Percentiles rank a stretch among this genome's conserved stretches.
phyloP scores from a whole-genome alignment of 1,140 invertebrate species.

The Eriocheir sinensis region DNA sequence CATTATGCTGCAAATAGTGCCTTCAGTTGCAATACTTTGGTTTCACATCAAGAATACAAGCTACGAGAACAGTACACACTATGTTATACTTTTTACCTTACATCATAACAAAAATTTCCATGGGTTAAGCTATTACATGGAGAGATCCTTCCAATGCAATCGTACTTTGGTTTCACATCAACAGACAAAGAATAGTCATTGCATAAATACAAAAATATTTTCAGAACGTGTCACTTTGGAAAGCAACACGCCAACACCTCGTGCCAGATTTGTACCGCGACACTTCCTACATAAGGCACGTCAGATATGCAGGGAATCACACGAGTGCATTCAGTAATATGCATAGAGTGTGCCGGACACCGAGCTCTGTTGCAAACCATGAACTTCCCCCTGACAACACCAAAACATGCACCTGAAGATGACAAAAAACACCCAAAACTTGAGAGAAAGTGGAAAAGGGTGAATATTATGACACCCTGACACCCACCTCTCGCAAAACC shows the following conservation, averaged over 20 bases:
- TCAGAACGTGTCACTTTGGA: not conserved
- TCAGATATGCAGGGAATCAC: not conserved
- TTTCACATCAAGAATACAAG: not conserved
- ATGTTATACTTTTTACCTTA: too few species aligned
- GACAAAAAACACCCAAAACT: too few species aligned
- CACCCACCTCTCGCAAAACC: too few species aligned
- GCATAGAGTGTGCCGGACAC: not conserved
- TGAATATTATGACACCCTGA: too few species aligned
- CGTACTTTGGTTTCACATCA: too few species aligned
- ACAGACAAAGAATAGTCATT: not conserved
- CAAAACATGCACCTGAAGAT: not conserved
- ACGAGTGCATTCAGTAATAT: not conserved
- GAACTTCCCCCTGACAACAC: not conserved
- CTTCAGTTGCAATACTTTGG: not conserved
- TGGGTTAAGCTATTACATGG: too few species aligned
- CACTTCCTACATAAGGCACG: not conserved
- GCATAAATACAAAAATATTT: not conserved
- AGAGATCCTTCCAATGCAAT: too few species aligned
- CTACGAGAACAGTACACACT: too few species aligned
- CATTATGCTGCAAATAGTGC: not conserved
- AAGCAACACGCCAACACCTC: not conserved
- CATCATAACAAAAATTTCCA: too few species aligned
- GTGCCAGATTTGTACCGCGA: not conserved
- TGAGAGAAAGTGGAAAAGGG: too few species aligned
- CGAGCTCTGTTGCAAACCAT: not conserved